These are phyloP conservation scores for Kryptopterus vitreolus DNA, from an alignment of 2,797 vertebrate genomes.

Conservation along the genomic window DNA sequence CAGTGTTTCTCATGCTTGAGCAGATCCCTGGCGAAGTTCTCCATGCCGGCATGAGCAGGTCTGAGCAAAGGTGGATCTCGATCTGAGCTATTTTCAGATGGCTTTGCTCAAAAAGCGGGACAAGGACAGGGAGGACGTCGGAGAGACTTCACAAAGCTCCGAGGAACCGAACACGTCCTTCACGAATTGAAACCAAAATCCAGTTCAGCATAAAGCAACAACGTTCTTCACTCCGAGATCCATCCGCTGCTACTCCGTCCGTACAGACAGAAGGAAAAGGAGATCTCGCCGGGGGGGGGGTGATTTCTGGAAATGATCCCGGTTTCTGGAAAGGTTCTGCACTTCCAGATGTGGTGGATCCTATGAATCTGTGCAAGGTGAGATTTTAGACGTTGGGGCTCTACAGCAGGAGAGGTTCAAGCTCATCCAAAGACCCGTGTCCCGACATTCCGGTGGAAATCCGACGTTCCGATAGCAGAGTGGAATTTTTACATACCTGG, in stretches of 20 bases:
- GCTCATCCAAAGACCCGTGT: too few species aligned
- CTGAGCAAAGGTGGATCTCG: background rate
- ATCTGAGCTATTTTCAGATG: slow-evolving; percentile 40
- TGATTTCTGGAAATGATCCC: background rate
- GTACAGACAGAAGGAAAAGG: too few species aligned
- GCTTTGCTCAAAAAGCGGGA: slow-evolving; percentile 53
- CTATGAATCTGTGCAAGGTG: background rate
- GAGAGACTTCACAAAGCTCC: slow-evolving; percentile 32
- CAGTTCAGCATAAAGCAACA: too few species aligned
- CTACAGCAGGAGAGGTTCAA: too few species aligned
- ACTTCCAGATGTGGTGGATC: background rate
- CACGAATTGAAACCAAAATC: too few species aligned
- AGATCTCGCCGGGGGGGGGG: too few species aligned
- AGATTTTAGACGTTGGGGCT: too few species aligned
- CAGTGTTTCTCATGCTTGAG: background rate
- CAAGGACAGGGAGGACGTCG: slow-evolving; percentile 53
- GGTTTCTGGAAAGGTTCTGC: background rate
- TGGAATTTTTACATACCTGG: too few species aligned
- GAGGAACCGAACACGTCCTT: background rate
- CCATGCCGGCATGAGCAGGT: background rate
- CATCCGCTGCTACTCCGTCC: background rate
- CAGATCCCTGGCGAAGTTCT: background rate
- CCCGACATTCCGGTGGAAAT: too few species aligned
- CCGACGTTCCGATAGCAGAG: too few species aligned
- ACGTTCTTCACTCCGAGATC: background rate